These are phyloP conservation scores for Polietes domitor DNA, from an alignment of 2,888 invertebrate genomes.

Conservation along the genomic window DNA sequence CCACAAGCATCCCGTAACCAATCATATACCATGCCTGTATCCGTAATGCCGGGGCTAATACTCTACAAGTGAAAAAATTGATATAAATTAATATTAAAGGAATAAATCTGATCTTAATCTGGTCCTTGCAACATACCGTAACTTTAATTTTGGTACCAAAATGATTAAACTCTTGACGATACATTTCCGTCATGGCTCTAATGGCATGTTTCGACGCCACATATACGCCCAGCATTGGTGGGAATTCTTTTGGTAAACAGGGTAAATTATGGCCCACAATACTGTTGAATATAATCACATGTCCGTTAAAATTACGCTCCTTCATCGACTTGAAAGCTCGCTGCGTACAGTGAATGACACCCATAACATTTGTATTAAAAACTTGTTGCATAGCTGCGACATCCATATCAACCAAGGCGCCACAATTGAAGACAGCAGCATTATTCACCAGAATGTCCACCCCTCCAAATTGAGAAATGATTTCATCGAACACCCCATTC, in stretches of 20 bases:
- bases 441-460: conserved; percentile 84
- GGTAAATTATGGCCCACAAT: conserved; percentile 76
- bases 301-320: conserved; percentile 78
- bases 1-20: conserved; percentile 42
- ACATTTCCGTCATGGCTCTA: conserved; percentile 77
- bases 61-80: conserved; percentile 49
- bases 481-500: conserved; percentile 81
- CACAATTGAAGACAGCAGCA: conserved; percentile 81
- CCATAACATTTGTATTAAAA: conserved; percentile 82
- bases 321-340: conserved; percentile 82
- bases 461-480: conserved; percentile 82
- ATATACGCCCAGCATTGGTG: conserved; percentile 75
- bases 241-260: conserved; percentile 45
- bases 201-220: conserved; percentile 77
- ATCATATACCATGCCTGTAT: conserved; percentile 74
- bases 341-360: conserved; percentile 81
- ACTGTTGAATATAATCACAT: conserved; percentile 81
- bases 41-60: conserved; percentile 71
- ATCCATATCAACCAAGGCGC: conserved; percentile 72
- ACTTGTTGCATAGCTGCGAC: conserved; percentile 71
- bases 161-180: conserved; percentile 77
- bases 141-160: conserved; percentile 77
- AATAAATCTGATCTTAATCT: background rate
- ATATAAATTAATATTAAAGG: background rate
- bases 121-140: conserved; percentile 73